These are phyloP conservation scores for Dynastes hyllus DNA, from an alignment of 2,888 invertebrate species.

Conservation along the genomic window DNA sequence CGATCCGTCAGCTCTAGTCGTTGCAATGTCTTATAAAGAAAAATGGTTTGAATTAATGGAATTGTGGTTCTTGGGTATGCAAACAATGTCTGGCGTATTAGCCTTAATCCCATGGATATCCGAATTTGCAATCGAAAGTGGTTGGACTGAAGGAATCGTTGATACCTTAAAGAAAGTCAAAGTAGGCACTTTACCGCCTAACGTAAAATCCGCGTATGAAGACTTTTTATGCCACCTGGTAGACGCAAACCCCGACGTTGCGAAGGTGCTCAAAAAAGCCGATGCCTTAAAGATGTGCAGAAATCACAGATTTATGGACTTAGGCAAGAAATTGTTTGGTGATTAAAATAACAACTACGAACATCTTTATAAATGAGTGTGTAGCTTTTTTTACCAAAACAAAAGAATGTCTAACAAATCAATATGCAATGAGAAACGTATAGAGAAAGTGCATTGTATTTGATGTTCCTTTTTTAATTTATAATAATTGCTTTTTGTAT, in stretches of 20 bases:
- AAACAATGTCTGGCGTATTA: slow-evolving; percentile 89
- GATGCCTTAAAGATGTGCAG: slow-evolving; percentile 89
- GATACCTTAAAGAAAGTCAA: slow-evolving; percentile 88
- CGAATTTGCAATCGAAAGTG: slow-evolving; percentile 92
- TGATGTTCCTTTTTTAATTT: slow-evolving; percentile 48
- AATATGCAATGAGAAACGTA: slow-evolving; percentile 8
- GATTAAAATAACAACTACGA: slow-evolving; percentile 74
- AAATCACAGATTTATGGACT: slow-evolving; percentile 91
- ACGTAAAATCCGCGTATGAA: slow-evolving; percentile 92
- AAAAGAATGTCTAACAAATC: slow-evolving; percentile 37
- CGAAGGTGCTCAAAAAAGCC: slow-evolving; percentile 84
- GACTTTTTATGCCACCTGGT: slow-evolving; percentile 90
- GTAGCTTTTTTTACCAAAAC: slow-evolving; percentile 43
- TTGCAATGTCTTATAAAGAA: slow-evolving; percentile 89
- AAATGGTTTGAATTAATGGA: slow-evolving; percentile 93
- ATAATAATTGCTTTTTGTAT: slow-evolving; percentile 39
- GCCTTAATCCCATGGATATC: slow-evolving; percentile 91
- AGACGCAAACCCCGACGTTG: slow-evolving; percentile 84
- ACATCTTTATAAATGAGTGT: slow-evolving; percentile 32
- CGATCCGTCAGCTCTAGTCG: slow-evolving; percentile 86
- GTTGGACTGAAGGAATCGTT: slow-evolving; percentile 94
- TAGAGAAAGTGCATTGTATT: slow-evolving; percentile 27
- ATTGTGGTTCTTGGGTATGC: slow-evolving; percentile 95
- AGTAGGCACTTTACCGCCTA: slow-evolving; percentile 85
- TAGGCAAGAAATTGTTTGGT: slow-evolving; percentile 90